phyloP scores from a whole-genome alignment of 2,113 vertebrate species.

The Nycticryphes semicollaris region DNA sequence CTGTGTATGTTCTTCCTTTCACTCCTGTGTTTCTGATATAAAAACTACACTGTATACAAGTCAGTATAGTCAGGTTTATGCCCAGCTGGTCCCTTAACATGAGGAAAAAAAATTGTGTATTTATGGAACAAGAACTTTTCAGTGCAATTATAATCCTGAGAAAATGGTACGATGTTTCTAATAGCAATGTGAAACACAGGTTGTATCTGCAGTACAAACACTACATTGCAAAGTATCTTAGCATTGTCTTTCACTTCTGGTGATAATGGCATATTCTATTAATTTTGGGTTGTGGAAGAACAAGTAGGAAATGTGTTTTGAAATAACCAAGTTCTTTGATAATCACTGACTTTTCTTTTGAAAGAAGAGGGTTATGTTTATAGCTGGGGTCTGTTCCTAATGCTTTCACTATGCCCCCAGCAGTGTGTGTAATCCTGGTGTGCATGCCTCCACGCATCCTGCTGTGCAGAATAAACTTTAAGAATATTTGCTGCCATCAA shows the following conservation, averaged over 20 bases:
- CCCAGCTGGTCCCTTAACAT: not conserved
- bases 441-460: not conserved
- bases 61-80: not conserved
- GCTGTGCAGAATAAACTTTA: not conserved
- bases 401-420: not conserved
- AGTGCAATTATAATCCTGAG: not conserved
- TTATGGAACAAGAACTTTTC: not conserved
- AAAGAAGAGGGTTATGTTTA: not conserved
- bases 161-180: not conserved
- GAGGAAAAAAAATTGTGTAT: not conserved
- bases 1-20: not conserved
- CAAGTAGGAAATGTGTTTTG: not conserved
- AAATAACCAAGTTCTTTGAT: not conserved
- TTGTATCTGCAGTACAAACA: not conserved
- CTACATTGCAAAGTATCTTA: not conserved
- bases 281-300: not conserved
- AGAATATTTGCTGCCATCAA: not conserved
- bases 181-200: not conserved
- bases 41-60: not conserved
- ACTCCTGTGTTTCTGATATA: not conserved
- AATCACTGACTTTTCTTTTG: not conserved
- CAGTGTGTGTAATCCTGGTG: not conserved
- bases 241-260: not conserved
- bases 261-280: not conserved
- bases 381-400: not conserved